phyloP scores from a whole-genome alignment of 2,113 vertebrate genomes.

The Stegostoma tigrinum region DNA sequence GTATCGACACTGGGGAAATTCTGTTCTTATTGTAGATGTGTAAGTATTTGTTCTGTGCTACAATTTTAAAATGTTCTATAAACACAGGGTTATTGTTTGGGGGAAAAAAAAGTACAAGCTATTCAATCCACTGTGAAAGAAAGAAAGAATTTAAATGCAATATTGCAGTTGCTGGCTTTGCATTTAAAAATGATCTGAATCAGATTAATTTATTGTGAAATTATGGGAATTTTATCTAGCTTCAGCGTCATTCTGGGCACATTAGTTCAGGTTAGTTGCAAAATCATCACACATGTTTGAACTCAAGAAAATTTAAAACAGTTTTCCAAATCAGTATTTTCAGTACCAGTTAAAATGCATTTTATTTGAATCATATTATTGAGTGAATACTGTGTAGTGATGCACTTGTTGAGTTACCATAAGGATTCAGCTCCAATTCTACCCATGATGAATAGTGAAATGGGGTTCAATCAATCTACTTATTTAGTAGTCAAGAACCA shows the following conservation, averaged over 20 bases:
- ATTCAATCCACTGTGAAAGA: background rate
- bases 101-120: background rate
- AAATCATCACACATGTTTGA: background rate
- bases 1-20: constrained; percentile 68
- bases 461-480: background rate
- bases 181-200: background rate
- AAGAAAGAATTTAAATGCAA: background rate
- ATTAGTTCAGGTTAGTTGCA: background rate
- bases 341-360: background rate
- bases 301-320: background rate
- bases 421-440: background rate
- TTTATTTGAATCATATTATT: background rate
- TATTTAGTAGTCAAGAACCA: background rate
- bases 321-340: background rate
- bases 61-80: background rate
- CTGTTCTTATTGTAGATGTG: constrained; percentile 70
- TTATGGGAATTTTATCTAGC: background rate
- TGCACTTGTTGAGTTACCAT: background rate
- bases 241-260: background rate
- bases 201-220: background rate
- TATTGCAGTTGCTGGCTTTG: background rate
- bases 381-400: background rate
- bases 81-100: background rate
- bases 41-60: constrained; percentile 51
- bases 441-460: background rate